phyloP scores from a whole-genome alignment of 1,140 invertebrate species.

The Latrodectus geometricus region DNA sequence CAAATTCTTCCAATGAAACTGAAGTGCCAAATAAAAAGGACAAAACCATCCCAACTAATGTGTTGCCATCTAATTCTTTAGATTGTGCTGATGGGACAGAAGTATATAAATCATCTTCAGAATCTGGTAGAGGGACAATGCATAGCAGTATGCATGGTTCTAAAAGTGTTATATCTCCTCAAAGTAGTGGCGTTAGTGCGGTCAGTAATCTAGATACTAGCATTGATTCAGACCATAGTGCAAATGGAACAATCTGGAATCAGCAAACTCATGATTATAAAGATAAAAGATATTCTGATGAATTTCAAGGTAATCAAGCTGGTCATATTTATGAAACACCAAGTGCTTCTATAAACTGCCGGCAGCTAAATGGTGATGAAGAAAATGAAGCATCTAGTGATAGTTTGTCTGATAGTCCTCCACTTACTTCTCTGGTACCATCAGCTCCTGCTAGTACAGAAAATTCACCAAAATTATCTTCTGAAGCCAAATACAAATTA shows the following conservation, averaged over 20 bases:
- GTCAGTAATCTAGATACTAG: constrained; percentile 65
- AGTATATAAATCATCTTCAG: constrained; percentile 65
- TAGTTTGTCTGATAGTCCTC: constrained; percentile 80
- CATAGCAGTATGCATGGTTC: constrained; percentile 62
- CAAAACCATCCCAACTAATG: constrained; percentile 4
- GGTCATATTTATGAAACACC: constrained; percentile 51
- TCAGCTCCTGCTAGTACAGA: constrained; percentile 68
- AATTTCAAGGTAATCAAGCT: constrained; percentile 39
- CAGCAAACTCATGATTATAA: constrained; percentile 16
- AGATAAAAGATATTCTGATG: constrained; percentile 37
- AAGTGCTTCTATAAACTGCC: constrained; percentile 26
- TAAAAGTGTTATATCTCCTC: constrained; percentile 58
- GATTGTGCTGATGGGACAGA: constrained; percentile 50
- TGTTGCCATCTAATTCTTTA: constrained; percentile 6
- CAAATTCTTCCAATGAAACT: constrained; percentile 5
- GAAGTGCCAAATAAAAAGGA: constrained; percentile 19
- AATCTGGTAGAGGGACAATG: constrained; percentile 70
- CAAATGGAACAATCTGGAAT: constrained; percentile 33
- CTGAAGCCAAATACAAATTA: constrained; percentile 62
- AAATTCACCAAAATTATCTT: constrained; percentile 61
- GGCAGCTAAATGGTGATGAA: constrained; percentile 24
- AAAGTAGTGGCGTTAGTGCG: constrained; percentile 56
- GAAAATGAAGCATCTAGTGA: constrained; percentile 72
- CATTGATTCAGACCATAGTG: constrained; percentile 65
- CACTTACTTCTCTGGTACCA: constrained; percentile 77